These are phyloP conservation scores for Syngnathus floridae DNA, from an alignment of 2,113 vertebrate genomes.

Conservation along the genomic window DNA sequence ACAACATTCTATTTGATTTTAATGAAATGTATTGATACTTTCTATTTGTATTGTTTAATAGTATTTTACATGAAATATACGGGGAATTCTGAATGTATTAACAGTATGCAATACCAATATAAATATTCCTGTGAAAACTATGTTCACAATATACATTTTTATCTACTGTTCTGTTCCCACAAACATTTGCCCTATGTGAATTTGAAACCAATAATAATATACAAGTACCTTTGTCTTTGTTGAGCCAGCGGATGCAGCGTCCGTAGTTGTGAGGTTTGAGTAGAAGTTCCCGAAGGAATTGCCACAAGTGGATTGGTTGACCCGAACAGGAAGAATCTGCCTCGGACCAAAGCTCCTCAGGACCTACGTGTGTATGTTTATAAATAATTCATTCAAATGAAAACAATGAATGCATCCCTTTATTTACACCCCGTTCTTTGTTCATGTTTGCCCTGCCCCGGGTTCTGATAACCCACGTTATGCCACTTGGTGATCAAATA, in stretches of 20 bases:
- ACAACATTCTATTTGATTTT: no score
- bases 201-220: neutral
- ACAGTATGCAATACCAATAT: no score
- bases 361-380: slow-evolving; percentile 30
- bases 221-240: slow-evolving; percentile 88
- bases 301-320: slow-evolving; percentile 97
- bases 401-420: neutral
- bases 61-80: no score
- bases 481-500: no score
- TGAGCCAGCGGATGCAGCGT: slow-evolving; percentile 95
- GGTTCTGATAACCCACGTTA: no score
- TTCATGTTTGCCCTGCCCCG: no score
- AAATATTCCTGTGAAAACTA: no score
- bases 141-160: neutral
- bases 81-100: no score
- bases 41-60: no score
- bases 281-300: slow-evolving; percentile 92
- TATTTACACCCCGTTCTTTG: neutral
- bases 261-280: slow-evolving; percentile 92
- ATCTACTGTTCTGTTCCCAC: neutral
- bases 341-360: slow-evolving; percentile 80
- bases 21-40: no score
- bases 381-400: neutral
- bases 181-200: no score
- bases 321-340: slow-evolving; percentile 88